phyloP scores from a whole-genome alignment of 2,888 invertebrate species.

The Luperina nickerlii region DNA sequence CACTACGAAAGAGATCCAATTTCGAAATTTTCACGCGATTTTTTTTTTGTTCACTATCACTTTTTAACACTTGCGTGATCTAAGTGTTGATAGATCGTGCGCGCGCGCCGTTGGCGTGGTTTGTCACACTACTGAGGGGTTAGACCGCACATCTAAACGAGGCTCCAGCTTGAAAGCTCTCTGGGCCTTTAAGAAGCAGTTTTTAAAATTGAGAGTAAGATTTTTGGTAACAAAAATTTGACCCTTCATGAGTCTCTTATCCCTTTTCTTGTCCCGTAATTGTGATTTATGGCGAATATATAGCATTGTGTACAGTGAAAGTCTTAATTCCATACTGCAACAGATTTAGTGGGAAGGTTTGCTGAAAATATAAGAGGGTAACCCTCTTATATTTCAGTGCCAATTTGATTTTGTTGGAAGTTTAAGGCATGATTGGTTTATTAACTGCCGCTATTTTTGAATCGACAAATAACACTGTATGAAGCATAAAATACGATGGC shows the following conservation, averaged over 20 bases:
- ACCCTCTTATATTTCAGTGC: not conserved
- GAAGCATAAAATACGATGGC: not conserved
- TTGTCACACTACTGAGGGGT: conserved; percentile 64
- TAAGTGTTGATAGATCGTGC: conserved; percentile 53
- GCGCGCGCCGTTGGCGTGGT: conserved; percentile 62
- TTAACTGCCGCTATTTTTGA: too few relatives aligned
- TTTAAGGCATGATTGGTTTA: not conserved
- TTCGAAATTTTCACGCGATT: conserved; percentile 11
- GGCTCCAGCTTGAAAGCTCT: conserved; percentile 53
- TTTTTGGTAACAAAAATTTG: not conserved
- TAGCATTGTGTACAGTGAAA: not conserved
- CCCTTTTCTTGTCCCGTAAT: not conserved
- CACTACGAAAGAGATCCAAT: conserved; percentile 7
- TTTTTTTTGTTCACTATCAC: conserved; percentile 60
- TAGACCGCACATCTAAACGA: conserved; percentile 59
- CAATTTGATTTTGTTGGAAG: not conserved
- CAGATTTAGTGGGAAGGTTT: not conserved
- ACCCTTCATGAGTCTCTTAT: not conserved
- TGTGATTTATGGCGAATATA: not conserved
- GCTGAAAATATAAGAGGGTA: too few relatives aligned
- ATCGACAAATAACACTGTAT: not conserved
- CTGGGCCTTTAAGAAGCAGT: conserved; percentile 2
- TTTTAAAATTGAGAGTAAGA: not conserved
- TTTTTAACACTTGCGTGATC: conserved; percentile 61
- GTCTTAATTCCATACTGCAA: not conserved